Conservation (phyloP, 2,113 vertebrate species). For the Empidonax alnorum region DNA sequence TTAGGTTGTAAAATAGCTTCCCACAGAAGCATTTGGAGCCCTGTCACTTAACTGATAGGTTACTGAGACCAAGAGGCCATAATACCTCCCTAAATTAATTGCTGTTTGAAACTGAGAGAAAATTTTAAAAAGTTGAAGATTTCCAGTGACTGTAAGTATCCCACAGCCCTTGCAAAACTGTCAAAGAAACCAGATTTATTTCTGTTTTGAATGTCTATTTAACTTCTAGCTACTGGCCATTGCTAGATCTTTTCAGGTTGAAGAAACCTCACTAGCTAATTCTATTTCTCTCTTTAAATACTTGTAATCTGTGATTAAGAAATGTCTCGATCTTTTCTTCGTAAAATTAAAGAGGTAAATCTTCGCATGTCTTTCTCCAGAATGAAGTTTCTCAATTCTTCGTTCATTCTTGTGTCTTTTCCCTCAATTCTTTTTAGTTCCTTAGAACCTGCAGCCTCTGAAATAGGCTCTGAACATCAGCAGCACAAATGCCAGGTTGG, state of each 20-base stretch:
- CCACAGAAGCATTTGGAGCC: neutral
- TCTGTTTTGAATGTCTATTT: neutral
- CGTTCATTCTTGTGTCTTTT: neutral
- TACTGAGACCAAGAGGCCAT: neutral
- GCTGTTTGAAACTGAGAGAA: neutral
- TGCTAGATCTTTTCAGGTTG: neutral
- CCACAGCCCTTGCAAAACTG: neutral
- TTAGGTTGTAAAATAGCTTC: conserved; percentile 14
- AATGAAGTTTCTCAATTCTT: neutral
- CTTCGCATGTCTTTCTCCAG: neutral
- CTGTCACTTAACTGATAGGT: neutral
- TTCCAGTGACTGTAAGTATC: neutral
- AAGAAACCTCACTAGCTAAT: neutral
- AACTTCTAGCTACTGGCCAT: neutral
- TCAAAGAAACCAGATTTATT: neutral
- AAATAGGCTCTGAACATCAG: neutral
- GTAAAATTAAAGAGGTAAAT: neutral
- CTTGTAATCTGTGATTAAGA: neutral
- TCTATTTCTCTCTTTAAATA: neutral
- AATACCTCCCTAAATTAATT: neutral
- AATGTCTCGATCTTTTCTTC: neutral
- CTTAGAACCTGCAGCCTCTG: neutral
- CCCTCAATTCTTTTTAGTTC: neutral
- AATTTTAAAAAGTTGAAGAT: neutral
- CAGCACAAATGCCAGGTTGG: neutral